These are phyloP conservation scores for Notocelia uddmanniana DNA, from an alignment of 2,888 invertebrate genomes.

Conservation along the genomic window DNA sequence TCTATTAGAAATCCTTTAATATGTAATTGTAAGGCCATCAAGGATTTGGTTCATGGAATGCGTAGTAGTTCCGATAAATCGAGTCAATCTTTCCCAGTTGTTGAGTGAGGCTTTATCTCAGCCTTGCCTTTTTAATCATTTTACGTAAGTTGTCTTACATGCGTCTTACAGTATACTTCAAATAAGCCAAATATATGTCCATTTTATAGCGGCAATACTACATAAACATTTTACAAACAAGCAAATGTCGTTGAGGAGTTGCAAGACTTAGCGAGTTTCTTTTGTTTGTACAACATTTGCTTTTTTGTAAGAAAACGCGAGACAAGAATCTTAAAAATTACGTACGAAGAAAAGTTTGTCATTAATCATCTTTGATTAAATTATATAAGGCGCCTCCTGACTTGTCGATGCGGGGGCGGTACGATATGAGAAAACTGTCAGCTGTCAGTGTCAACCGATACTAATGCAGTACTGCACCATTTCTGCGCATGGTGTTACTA, in stretches of 20 bases:
- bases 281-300: slow-evolving; percentile 15
- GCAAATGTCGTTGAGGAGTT: not conserved
- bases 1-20: not conserved
- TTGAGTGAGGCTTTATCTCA: not conserved
- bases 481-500: no score
- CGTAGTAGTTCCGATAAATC: slow-evolving; percentile 14
- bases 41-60: slow-evolving; percentile 2
- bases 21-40: not conserved
- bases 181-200: not conserved
- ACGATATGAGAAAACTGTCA: no score
- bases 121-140: not conserved
- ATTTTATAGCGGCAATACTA: not conserved
- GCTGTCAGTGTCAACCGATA: no score
- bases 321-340: slow-evolving; percentile 26
- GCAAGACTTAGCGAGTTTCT: slow-evolving; percentile 15
- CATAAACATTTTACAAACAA: not conserved
- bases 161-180: not conserved
- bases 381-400: no score
- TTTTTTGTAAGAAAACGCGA: slow-evolving; percentile 16
- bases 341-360: slow-evolving; percentile 30
- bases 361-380: slow-evolving; percentile 9
- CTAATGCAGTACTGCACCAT: no score
- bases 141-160: not conserved
- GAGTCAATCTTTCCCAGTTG: slow-evolving; percentile 13
- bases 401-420: no score